Evolutionary conservation across 2,797 vertebrate species (phyloP).

Genomic region (Cirrhinus molitorella): DNA sequence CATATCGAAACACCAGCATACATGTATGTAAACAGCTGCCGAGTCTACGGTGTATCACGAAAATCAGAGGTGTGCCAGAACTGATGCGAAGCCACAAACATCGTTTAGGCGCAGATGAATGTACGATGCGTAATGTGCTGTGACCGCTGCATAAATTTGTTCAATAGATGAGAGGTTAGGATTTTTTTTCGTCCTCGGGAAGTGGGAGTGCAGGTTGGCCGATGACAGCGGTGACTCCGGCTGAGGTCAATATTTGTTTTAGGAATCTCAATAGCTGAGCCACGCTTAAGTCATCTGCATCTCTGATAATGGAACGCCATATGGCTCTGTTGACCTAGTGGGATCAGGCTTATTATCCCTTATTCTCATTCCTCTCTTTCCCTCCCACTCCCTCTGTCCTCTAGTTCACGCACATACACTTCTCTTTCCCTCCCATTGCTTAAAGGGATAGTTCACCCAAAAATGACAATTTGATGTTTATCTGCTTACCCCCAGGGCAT

Average conservation of each 20-base stretch:
- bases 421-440: conserved; percentile 16
- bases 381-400: conserved; percentile 18
- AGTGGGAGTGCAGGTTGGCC: conserved; percentile 66
- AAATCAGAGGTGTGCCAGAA: conserved; percentile 24
- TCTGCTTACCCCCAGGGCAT: no score
- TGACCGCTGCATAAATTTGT: conserved; percentile 18
- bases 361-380: conserved; percentile 42
- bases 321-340: conserved; percentile 87
- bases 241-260: conserved; percentile 89
- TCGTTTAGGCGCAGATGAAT: not conserved
- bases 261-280: conserved; percentile 86
- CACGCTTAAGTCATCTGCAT: conserved; percentile 84
- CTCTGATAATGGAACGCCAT: conserved; percentile 86
- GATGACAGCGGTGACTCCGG: conserved; percentile 77
- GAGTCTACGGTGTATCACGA: not conserved
- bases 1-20: not conserved
- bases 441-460: no score
- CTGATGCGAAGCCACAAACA: not conserved
- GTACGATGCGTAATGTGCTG: not conserved
- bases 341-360: conserved; percentile 67
- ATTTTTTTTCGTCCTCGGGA: conserved; percentile 62
- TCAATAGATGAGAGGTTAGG: conserved; percentile 19
- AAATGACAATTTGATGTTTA: no score
- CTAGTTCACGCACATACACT: conserved; percentile 18
- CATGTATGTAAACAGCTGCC: conserved; percentile 18